These are phyloP conservation scores for Caenorhabditis angaria DNA, from an alignment of 2,888 invertebrate genomes.

Conservation along the genomic window DNA sequence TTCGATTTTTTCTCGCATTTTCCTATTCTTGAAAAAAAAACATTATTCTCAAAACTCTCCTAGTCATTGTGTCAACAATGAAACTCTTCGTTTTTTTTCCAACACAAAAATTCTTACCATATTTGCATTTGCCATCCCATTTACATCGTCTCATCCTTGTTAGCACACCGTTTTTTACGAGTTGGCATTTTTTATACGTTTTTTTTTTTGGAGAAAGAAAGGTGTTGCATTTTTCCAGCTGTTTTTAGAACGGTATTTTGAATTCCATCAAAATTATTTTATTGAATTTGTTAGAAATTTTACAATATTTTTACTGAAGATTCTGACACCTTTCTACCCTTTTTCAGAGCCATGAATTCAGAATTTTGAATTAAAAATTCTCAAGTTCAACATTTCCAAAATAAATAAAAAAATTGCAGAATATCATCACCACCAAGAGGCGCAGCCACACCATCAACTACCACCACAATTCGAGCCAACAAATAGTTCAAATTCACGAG, in stretches of 20 bases:
- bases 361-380: too few species aligned
- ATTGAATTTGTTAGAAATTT: too few species aligned
- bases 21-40: conserved; percentile 4
- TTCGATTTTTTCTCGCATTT: not conserved
- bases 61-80: conserved; percentile 9
- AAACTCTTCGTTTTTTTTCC: not conserved
- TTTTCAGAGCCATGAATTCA: too few species aligned
- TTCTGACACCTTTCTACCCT: too few species aligned
- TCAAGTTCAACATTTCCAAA: too few species aligned
- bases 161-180: conserved; percentile 42
- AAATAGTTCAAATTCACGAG: not conserved
- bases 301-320: too few species aligned
- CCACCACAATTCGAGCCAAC: conserved; percentile 7
- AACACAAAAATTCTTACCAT: conserved; percentile 1
- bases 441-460: conserved; percentile 10
- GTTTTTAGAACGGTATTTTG: conserved; percentile 5
- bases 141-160: conserved; percentile 24
- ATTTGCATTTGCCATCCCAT: conserved; percentile 7
- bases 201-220: not conserved
- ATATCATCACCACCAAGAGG: not conserved
- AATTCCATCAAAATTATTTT: not conserved
- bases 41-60: not conserved
- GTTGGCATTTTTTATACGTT: conserved; percentile 24
- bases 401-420: not conserved
- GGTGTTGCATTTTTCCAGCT: conserved; percentile 23